Evolutionary conservation across 2,113 vertebrate species (phyloP).

Genomic region (Vidua macroura): DNA sequence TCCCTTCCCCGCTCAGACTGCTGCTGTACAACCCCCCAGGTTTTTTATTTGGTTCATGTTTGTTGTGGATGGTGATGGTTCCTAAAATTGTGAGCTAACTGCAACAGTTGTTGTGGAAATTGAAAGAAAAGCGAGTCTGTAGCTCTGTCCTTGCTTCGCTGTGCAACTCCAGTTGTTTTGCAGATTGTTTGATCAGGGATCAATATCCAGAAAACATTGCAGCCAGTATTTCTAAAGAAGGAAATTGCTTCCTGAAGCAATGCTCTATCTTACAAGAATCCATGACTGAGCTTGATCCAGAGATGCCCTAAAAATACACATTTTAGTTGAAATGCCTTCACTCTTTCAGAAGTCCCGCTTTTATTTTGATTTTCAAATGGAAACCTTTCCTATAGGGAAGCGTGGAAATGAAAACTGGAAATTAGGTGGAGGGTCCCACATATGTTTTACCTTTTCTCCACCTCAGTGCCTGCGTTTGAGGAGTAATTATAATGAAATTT

Average conservation of each 20-base stretch:
- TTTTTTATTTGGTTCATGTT: rapidly evolving
- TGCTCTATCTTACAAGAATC: background rate
- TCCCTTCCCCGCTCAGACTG: too few relatives aligned
- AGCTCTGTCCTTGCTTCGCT: background rate
- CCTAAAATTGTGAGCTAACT: background rate
- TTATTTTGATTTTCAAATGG: background rate
- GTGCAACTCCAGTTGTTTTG: background rate
- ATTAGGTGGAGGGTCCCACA: background rate
- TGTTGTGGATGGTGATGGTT: background rate
- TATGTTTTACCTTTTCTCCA: background rate
- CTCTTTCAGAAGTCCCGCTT: background rate
- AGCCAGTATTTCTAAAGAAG: background rate
- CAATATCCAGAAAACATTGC: background rate
- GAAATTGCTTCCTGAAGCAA: background rate
- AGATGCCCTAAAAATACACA: background rate
- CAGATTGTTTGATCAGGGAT: background rate
- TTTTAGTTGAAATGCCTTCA: background rate
- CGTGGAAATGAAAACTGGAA: background rate
- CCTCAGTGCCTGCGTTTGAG: background rate
- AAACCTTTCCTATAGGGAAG: background rate
- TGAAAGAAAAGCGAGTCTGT: background rate
- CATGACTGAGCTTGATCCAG: background rate
- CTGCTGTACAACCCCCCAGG: too few relatives aligned
- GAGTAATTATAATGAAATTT: background rate
- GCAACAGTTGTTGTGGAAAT: background rate